Percentiles rank a stretch among this genome's conserved stretches.
Conservation (phyloP, 2,113 vertebrate genomes). For the Cardinalis cardinalis region DNA sequence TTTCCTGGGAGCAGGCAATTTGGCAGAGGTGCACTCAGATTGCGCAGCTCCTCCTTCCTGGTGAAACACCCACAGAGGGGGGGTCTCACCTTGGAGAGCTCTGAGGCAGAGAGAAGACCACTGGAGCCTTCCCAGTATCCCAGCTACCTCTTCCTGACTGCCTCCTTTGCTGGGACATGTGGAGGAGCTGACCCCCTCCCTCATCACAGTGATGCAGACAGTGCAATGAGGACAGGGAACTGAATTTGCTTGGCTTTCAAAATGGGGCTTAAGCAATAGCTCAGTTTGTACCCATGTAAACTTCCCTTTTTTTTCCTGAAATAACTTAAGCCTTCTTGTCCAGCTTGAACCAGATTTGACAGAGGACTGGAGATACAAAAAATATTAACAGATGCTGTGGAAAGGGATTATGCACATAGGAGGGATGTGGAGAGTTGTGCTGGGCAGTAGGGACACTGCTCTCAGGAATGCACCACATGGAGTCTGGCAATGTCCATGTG, state of each 20-base stretch:
- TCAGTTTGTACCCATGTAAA: not conserved
- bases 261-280: not conserved
- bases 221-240: not conserved
- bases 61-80: not conserved
- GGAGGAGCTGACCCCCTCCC: not conserved
- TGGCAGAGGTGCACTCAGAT: not conserved
- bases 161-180: accelerated
- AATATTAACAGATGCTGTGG: not conserved
- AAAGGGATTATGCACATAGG: not conserved
- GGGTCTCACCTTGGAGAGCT: not conserved
- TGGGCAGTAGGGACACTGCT: not conserved
- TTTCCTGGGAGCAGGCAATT: not conserved
- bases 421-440: not conserved
- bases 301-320: not conserved
- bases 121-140: not conserved
- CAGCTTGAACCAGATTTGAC: not conserved
- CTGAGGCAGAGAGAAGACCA: not conserved
- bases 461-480: not conserved
- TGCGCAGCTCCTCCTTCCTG: not conserved
- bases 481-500: accelerated
- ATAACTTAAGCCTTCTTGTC: not conserved
- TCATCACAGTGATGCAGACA: not conserved
- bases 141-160: not conserved
- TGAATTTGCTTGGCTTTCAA: not conserved
- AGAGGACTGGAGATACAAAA: not conserved